Base-by-base conservation (phyloP, 2,888 invertebrate species). In the Phengaris alcon region DNA sequence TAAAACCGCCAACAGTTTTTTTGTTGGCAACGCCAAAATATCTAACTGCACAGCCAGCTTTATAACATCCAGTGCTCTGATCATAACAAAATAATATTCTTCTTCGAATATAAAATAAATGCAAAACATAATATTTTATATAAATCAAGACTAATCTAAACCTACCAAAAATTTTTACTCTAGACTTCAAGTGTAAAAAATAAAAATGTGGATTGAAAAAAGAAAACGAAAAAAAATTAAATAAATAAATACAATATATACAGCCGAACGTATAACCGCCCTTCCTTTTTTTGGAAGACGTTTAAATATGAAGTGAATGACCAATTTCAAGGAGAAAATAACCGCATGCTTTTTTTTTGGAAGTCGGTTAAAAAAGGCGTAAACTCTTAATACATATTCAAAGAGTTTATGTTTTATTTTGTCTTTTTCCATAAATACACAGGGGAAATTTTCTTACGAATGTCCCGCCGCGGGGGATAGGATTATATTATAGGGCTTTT, bases 331-430 rank as follows among this genome's bases (percentile, higher is more conserved):
- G 64, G 35, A 44, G 10, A 10, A 12, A 52, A n/a, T n/a, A n/a
- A n/a, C n/a, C n/a, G n/a, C n/a, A n/a, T n/a, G n/a, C n/a, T n/a
- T n/a, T 22, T 22, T 22, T 22, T 22, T 22, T 22, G 22, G 22
- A 22, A 22, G 22, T 0, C 22, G 22, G 0, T 22, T 22, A 22
- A 64, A 44, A 64, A 64, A 64, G 64, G 64, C 44, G 35, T 64
- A 64, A 64, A 64, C 35, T 44, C 64, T 64, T 59, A 35, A 44
- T 64, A 64, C 64, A 64, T 64, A 64, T 64, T 64, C 35, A 64
- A 64, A 64, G 35, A 13, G 64, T 44, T 64, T 64, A 64, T 35
- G 64, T 64, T 64, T 64, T 64, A 35, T 64, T 44, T 64, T 13
- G 35, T 64, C 64, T 64, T 64, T 64, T 64, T 64, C 13, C 13